phyloP scores from a whole-genome alignment of 2,797 vertebrate genomes.

The Sebastes flavidus region DNA sequence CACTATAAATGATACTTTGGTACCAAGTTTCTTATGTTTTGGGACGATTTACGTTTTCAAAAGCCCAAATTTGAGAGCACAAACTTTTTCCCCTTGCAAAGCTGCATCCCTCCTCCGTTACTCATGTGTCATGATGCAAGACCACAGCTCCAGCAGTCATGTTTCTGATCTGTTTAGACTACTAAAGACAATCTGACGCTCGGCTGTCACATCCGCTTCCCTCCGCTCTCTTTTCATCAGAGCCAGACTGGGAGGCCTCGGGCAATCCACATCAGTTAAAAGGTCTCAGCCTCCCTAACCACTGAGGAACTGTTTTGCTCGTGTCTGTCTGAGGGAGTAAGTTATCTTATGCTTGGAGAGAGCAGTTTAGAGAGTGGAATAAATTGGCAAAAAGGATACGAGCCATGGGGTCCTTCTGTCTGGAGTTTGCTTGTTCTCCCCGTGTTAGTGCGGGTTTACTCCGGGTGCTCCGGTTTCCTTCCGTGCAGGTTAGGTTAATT shows the following conservation, averaged over 20 bases:
- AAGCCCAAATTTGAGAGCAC: too few relatives aligned
- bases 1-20: too few relatives aligned
- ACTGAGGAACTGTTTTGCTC: constrained; percentile 15
- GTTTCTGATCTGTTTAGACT: constrained; percentile 13
- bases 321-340: constrained; percentile 6
- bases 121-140: neutral
- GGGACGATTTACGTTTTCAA: too few relatives aligned
- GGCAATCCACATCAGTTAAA: constrained; percentile 47
- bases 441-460: too few relatives aligned
- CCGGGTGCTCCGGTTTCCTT: too few relatives aligned
- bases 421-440: too few relatives aligned
- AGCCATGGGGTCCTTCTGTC: too few relatives aligned
- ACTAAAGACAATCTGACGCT: constrained; percentile 50
- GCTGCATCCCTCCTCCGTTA: neutral
- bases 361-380: neutral
- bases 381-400: neutral
- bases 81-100: neutral
- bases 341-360: constrained; percentile 19
- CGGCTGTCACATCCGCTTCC: constrained; percentile 58
- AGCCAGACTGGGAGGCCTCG: constrained; percentile 23
- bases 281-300: constrained; percentile 35
- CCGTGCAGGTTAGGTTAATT: too few relatives aligned
- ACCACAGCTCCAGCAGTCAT: constrained; percentile 4
- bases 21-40: too few relatives aligned
- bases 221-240: constrained; percentile 37